A percentile compares a stretch with the other conserved stretches of the same genome.
Conservation (phyloP, 2,888 invertebrate species). For the Nemoura dubitans region DNA sequence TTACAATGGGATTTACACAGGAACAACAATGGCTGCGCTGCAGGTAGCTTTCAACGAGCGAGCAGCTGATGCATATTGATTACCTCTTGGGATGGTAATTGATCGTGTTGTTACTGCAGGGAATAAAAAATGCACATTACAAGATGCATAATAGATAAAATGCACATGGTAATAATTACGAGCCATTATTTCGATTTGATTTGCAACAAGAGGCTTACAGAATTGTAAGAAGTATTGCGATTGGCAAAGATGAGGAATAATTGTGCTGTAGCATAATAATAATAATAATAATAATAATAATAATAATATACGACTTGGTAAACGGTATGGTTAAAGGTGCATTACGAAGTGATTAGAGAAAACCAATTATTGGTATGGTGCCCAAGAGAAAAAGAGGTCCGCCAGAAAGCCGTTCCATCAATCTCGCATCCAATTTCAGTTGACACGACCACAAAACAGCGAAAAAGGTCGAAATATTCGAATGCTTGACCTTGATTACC, state of each 20-base stretch:
- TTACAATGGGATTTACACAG: background rate
- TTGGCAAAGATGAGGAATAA: background rate
- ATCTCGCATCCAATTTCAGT: too few species aligned
- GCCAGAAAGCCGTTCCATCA: too few species aligned
- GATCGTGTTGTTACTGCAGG: background rate
- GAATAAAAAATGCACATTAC: background rate
- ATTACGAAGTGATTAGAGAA: too few species aligned
- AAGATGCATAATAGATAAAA: background rate
- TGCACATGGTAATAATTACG: background rate
- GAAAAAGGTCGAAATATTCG: too few species aligned
- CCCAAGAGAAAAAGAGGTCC: too few species aligned
- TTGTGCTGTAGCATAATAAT: too few species aligned
- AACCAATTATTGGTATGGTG: too few species aligned
- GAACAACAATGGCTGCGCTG: background rate
- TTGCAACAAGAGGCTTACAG: background rate
- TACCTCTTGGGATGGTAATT: background rate
- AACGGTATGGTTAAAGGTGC: too few species aligned
- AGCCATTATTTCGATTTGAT: background rate
- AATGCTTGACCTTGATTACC: too few species aligned
- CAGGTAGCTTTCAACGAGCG: background rate
- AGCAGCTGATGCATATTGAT: slow-evolving; percentile 1
- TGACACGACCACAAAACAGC: too few species aligned
- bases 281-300: too few species aligned
- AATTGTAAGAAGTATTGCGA: background rate
- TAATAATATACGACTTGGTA: too few species aligned